Evolutionary conservation across 2,888 invertebrate species (phyloP).

Genomic region (Phoenoteleia sp.): DNA sequence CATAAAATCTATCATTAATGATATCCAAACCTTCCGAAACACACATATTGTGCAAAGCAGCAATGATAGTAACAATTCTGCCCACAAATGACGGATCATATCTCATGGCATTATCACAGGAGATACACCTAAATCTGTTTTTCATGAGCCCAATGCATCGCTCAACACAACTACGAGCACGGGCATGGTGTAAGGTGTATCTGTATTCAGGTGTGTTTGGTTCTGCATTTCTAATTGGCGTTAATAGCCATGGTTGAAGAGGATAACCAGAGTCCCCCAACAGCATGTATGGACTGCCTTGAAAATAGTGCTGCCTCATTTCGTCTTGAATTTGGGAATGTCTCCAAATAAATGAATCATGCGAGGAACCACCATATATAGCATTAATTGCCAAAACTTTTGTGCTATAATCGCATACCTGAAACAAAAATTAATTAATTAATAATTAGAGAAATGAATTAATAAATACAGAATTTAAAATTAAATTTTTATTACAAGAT

Average conservation of each 20-base stretch:
- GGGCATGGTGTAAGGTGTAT: neutral
- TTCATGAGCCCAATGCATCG: neutral
- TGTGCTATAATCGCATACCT: neutral
- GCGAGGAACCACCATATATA: neutral
- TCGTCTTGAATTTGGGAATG: neutral
- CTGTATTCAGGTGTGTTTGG: neutral
- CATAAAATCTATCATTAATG: too few relatives aligned
- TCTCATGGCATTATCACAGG: neutral
- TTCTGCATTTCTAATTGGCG: neutral
- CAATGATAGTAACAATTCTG: neutral
- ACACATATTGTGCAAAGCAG: neutral
- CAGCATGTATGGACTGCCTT: neutral
- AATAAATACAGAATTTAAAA: too few relatives aligned
- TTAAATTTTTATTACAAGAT: too few relatives aligned
- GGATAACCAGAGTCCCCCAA: neutral
- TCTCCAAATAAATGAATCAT: neutral
- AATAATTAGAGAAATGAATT: too few relatives aligned
- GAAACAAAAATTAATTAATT: too few relatives aligned
- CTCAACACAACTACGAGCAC: neutral
- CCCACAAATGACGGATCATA: neutral
- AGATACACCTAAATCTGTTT: neutral
- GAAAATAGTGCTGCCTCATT: neutral
- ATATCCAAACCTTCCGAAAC: too few relatives aligned
- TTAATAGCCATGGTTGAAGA: neutral
- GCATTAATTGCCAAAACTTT: neutral